Percentiles rank a stretch among this genome's conserved stretches.
phyloP scores from a whole-genome alignment of 2,113 vertebrate genomes.

The Hipposideros armiger region DNA sequence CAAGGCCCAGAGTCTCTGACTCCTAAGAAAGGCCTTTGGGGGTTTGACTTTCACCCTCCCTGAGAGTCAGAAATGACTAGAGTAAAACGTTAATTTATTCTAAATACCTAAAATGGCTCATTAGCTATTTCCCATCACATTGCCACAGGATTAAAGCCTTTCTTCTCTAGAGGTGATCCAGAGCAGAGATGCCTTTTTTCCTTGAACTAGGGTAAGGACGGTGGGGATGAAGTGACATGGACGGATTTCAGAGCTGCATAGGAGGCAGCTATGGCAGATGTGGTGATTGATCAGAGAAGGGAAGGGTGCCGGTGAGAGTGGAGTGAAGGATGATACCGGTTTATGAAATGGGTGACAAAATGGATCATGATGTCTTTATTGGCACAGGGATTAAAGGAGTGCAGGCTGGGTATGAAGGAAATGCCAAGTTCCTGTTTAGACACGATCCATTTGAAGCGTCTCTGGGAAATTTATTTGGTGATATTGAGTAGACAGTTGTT shows the following conservation, averaged over 20 bases:
- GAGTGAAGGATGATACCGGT: background rate
- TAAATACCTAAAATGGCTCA: background rate
- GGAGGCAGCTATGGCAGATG: background rate
- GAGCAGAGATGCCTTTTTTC: background rate
- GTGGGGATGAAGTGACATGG: background rate
- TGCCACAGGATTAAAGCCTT: background rate
- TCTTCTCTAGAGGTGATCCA: background rate
- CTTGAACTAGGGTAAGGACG: background rate
- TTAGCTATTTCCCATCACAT: background rate
- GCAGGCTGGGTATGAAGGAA: background rate
- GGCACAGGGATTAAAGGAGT: background rate
- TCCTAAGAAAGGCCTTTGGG: background rate
- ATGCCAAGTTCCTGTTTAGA: background rate
- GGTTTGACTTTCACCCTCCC: background rate
- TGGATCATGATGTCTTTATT: background rate
- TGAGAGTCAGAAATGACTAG: background rate
- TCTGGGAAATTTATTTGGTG: background rate
- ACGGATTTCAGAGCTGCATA: background rate
- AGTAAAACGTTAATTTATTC: slow-evolving; percentile 26
- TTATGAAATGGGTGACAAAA: background rate
- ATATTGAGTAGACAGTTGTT: background rate
- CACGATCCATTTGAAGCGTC: background rate
- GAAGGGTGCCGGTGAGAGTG: background rate
- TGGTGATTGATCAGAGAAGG: background rate
- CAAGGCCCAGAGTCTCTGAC: background rate